phyloP scores from a whole-genome alignment of 2,113 vertebrate genomes.

The Crotalus horridus region DNA sequence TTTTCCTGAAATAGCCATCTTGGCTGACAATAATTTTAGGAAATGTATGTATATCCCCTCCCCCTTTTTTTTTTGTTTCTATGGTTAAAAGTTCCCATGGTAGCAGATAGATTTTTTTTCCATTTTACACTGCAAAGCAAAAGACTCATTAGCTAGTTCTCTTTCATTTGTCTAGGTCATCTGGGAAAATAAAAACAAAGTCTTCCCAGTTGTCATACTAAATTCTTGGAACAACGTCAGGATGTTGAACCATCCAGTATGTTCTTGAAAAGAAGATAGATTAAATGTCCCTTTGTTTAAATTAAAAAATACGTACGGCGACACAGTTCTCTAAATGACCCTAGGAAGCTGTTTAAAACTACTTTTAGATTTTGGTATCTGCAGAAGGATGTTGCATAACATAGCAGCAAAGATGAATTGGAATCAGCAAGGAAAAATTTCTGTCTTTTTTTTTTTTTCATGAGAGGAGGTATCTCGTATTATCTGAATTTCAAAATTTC shows the following conservation, averaged over 20 bases:
- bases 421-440: not conserved
- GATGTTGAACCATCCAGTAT: not conserved
- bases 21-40: not conserved
- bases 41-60: not conserved
- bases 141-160: not conserved
- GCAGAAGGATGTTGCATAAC: not conserved
- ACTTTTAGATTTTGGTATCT: slow-evolving; percentile 5
- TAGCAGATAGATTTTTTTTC: not conserved
- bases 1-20: not conserved
- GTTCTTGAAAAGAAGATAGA: slow-evolving; percentile 26
- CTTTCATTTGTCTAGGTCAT: not conserved
- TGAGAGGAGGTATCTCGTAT: not conserved
- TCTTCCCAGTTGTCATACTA: not conserved
- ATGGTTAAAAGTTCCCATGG: not conserved
- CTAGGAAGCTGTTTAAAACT: slow-evolving; percentile 41
- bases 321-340: slow-evolving; percentile 35
- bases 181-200: not conserved
- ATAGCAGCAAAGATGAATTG: not conserved
- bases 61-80: not conserved
- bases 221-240: not conserved
- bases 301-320: not conserved
- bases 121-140: not conserved
- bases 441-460: not conserved
- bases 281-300: slow-evolving; percentile 18
- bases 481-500: not conserved